Conservation (phyloP, 92 coral and sea anemone genomes). For the Palythoa heliodiscus region DNA sequence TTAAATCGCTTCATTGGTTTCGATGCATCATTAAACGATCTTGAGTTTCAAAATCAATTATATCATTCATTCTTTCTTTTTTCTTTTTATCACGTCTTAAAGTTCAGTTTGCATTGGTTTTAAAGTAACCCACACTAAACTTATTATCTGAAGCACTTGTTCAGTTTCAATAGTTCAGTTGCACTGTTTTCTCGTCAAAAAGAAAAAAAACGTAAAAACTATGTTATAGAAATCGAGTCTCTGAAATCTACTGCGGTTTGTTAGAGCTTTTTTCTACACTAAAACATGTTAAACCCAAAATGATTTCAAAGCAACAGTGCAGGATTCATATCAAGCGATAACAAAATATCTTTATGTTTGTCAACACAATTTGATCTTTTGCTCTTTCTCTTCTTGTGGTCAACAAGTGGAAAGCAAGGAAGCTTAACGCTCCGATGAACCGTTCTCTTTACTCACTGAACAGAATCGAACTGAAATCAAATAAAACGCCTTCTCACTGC, state of each 20-base stretch:
- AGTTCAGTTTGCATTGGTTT: background rate
- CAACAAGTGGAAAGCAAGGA: slow-evolving; percentile 15
- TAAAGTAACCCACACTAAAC: too few relatives aligned
- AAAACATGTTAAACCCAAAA: background rate
- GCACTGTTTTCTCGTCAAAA: too few relatives aligned
- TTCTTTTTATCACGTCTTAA: background rate
- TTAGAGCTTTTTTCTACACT: too few relatives aligned
- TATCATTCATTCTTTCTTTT: too few relatives aligned
- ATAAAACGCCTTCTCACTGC: background rate
- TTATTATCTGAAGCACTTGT: too few relatives aligned
- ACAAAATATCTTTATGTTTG: slow-evolving; percentile 16
- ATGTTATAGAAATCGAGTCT: too few relatives aligned
- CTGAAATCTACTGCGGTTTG: too few relatives aligned
- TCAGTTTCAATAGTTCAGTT: too few relatives aligned
- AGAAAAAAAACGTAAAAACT: too few relatives aligned
- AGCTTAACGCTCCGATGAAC: background rate
- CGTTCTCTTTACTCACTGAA: background rate
- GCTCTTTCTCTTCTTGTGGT: slow-evolving; percentile 44
- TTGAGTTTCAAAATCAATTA: background rate
- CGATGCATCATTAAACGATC: background rate
- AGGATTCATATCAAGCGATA: background rate
- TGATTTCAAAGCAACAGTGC: background rate
- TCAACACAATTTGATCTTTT: slow-evolving; percentile 69
- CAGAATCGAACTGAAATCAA: slow-evolving; percentile 11
- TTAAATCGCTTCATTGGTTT: slow-evolving; percentile 30